A percentile compares a stretch with the other conserved stretches of the same genome.
These are phyloP conservation scores for Chaetura pelagica DNA, from an alignment of 2,113 vertebrate species.

Conservation along the genomic window DNA sequence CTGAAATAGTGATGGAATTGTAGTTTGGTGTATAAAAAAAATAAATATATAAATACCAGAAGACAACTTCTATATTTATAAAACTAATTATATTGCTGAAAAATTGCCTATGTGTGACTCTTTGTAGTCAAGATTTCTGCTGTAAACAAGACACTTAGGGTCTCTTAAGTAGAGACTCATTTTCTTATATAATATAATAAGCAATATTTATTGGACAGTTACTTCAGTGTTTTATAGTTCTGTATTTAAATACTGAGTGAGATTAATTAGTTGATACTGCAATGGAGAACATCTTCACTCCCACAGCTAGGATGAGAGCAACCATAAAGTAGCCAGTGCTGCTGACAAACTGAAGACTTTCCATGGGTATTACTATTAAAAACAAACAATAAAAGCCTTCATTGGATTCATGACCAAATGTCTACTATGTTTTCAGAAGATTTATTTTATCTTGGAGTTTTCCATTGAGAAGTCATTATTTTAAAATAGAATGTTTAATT, in stretches of 20 bases:
- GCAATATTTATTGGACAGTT: neutral
- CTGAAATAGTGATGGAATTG: neutral
- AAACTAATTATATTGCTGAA: neutral
- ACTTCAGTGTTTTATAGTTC: neutral
- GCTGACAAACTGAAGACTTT: neutral
- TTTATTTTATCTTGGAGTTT: neutral
- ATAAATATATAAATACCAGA: neutral
- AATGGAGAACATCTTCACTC: neutral
- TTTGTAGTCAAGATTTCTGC: neutral
- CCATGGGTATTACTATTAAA: neutral
- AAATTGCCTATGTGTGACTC: neutral
- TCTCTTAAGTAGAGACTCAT: neutral
- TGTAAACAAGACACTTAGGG: neutral
- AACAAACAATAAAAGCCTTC: neutral
- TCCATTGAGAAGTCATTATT: neutral
- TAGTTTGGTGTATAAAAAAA: neutral
- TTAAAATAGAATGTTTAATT: neutral
- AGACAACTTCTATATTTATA: neutral
- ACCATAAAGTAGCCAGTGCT: neutral
- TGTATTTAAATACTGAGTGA: neutral
- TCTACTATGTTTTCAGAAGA: neutral
- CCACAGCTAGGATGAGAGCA: neutral
- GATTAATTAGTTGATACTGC: constrained; percentile 12
- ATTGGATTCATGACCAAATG: neutral
- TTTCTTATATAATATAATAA: neutral